These are phyloP conservation scores for Micronycteris hirsuta DNA, from an alignment of 2,113 vertebrate genomes.

Conservation along the genomic window DNA sequence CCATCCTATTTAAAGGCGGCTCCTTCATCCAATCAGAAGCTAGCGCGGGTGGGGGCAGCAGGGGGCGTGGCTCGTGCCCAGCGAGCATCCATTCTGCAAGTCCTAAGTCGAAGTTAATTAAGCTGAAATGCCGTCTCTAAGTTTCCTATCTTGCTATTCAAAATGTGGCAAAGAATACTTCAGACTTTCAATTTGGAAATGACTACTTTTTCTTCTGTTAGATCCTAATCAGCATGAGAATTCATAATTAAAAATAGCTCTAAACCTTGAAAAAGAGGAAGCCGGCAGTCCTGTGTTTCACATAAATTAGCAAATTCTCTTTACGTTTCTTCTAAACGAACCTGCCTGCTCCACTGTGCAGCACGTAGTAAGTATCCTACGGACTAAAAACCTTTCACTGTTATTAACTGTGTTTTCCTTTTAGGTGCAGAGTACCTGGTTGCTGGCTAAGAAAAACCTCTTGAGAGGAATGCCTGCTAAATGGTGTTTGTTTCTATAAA, in stretches of 20 bases:
- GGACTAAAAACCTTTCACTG: constrained; percentile 45
- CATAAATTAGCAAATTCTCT: constrained; percentile 13
- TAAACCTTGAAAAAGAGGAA: not conserved
- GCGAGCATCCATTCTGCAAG: too few relatives aligned
- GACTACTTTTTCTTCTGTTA: constrained; percentile 1
- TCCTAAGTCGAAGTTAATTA: constrained; percentile 14
- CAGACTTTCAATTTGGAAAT: constrained; percentile 44
- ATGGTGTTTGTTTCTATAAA: constrained; percentile 61
- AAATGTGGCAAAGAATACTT: not conserved
- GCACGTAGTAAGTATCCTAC: constrained; percentile 15
- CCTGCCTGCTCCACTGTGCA: not conserved
- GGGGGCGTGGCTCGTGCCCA: not conserved
- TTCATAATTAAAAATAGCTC: constrained; percentile 61
- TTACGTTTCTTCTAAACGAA: constrained; percentile 28
- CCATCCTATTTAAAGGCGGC: not conserved
- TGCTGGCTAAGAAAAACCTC: constrained; percentile 44
- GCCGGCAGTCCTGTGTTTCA: not conserved
- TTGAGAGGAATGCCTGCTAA: constrained; percentile 46
- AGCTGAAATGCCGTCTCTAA: not conserved
- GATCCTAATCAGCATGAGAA: constrained; percentile 7
- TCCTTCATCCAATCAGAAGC: not conserved
- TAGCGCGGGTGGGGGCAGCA: not conserved
- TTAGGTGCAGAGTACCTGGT: constrained; percentile 51
- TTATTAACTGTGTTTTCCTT: constrained; percentile 55
- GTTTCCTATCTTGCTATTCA: not conserved